Evolutionary conservation across 2,797 vertebrate genomes (phyloP).

Genomic region (Thamnophis elegans): DNA sequence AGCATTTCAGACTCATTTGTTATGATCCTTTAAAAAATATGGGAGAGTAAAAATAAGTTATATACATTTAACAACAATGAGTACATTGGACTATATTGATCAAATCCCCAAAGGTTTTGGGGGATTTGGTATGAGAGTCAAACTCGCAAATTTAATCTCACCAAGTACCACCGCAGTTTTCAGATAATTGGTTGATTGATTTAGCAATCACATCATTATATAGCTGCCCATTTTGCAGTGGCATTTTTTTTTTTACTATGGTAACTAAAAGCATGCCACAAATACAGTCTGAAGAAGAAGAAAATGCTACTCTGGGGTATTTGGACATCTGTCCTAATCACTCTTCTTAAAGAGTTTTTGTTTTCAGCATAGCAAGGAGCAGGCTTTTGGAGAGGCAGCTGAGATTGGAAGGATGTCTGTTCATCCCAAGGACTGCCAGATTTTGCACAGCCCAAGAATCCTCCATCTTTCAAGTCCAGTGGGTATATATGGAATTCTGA

Average conservation of each 20-base stretch:
- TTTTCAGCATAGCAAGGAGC: not conserved
- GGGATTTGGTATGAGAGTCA: not conserved
- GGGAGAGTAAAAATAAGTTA: not conserved
- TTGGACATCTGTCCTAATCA: not conserved
- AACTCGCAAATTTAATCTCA: not conserved
- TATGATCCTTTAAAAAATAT: not conserved
- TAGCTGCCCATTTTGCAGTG: not conserved
- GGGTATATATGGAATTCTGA: not conserved
- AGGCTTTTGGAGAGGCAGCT: not conserved
- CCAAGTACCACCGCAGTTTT: not conserved
- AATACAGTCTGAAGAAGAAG: not conserved
- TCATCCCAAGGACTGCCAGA: not conserved
- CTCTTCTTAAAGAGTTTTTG: not conserved
- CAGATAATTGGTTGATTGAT: not conserved
- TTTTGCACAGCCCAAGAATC: not conserved
- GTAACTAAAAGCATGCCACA: not conserved
- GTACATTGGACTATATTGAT: not conserved
- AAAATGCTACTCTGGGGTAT: not conserved
- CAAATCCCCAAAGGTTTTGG: not conserved
- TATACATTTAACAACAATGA: not conserved
- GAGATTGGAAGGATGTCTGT: not conserved
- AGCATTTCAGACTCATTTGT: not conserved
- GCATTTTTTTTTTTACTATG: not conserved
- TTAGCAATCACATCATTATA: not conserved
- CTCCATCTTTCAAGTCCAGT: not conserved